phyloP scores from a whole-genome alignment of 2,113 vertebrate species.

The Gallinago media region DNA sequence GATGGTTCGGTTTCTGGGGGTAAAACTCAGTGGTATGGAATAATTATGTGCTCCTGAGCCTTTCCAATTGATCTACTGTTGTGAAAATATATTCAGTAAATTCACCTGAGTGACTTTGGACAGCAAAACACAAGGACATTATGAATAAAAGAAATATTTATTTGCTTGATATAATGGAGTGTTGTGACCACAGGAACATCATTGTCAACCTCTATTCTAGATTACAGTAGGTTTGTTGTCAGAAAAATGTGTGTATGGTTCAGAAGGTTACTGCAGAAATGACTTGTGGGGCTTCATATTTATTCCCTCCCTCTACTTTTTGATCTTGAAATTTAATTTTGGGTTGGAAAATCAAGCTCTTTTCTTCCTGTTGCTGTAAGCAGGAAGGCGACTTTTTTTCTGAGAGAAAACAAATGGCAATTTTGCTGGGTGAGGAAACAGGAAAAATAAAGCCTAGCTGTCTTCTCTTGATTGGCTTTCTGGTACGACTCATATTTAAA shows the following conservation, averaged over 20 bases:
- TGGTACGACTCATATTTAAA: background rate
- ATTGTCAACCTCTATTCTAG: background rate
- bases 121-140: slow-evolving; percentile 23
- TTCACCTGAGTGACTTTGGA: slow-evolving; percentile 60
- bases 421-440: background rate
- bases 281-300: background rate
- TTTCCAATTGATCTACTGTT: slow-evolving; percentile 47
- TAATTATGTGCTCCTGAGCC: slow-evolving; percentile 47
- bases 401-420: background rate
- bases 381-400: background rate
- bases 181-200: slow-evolving; percentile 24
- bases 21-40: slow-evolving; percentile 52
- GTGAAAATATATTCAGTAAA: slow-evolving; percentile 50
- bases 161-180: background rate
- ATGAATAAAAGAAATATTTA: slow-evolving; percentile 50
- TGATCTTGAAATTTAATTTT: background rate
- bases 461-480: background rate
- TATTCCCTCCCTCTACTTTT: background rate
- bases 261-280: slow-evolving; percentile 3
- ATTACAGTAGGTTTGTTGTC: slow-evolving; percentile 11
- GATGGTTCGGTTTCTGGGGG: too few species aligned
- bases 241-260: slow-evolving; percentile 14
- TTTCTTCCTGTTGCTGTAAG: background rate
- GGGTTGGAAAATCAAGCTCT: background rate
- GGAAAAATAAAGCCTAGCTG: background rate